Evolutionary conservation across 2,113 vertebrate genomes (phyloP).

Genomic region (Chroicocephalus ridibundus): DNA sequence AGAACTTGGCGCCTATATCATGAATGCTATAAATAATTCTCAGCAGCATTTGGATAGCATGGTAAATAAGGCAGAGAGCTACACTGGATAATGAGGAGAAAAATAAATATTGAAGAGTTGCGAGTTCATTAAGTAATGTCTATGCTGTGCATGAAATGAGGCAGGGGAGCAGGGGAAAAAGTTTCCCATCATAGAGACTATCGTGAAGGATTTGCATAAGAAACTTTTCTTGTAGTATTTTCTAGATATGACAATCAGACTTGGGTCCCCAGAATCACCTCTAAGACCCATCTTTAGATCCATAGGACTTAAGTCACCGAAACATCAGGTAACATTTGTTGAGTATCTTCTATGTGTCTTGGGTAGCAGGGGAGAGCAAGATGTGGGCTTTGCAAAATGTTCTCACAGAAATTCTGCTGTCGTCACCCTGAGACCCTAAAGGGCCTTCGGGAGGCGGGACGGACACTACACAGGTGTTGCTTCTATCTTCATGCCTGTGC

Average conservation of each 20-base stretch:
- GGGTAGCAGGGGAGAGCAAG: accelerated
- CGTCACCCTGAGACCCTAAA: neutral
- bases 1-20: neutral
- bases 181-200: neutral
- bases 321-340: accelerated
- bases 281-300: neutral
- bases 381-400: neutral
- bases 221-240: neutral
- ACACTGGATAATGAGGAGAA: neutral
- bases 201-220: neutral
- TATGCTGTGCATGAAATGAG: neutral
- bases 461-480: neutral
- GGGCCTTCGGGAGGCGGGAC: neutral
- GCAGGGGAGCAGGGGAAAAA: neutral
- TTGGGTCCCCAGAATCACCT: neutral
- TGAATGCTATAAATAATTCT: slow-evolving; percentile 11
- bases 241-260: neutral
- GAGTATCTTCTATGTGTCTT: neutral
- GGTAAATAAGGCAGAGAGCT: neutral
- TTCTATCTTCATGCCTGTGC: neutral
- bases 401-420: neutral
- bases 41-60: neutral
- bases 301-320: neutral
- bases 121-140: neutral
- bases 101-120: slow-evolving; percentile 20